phyloP scores from a whole-genome alignment of 1,140 invertebrate genomes.

The Drosophila athabasca region DNA sequence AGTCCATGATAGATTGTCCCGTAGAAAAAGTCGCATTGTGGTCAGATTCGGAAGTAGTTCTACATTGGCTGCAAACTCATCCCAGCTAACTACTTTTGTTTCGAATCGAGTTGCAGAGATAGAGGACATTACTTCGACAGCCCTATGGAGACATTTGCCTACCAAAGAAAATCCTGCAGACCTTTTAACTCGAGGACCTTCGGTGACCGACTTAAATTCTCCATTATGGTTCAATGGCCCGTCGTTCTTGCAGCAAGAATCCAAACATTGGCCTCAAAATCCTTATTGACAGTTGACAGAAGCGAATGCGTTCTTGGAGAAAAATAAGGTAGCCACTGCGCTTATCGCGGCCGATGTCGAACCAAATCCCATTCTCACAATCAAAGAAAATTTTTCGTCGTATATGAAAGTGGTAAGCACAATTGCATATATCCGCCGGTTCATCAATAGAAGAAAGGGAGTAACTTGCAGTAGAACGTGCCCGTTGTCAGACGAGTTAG shows the following conservation, averaged over 20 bases:
- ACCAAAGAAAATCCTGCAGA: conserved; percentile 4
- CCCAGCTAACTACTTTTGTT: conserved; percentile 1
- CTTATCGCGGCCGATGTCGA: background rate
- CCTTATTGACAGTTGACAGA: background rate
- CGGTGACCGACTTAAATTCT: too few relatives aligned
- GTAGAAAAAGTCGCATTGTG: too few relatives aligned
- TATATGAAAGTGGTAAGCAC: background rate
- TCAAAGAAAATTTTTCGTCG: background rate
- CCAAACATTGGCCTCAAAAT: background rate
- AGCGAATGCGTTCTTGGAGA: background rate
- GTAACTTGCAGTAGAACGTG: too few relatives aligned
- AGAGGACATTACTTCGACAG: conserved; percentile 1
- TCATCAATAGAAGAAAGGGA: background rate
- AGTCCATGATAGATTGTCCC: too few relatives aligned
- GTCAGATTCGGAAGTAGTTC: too few relatives aligned
- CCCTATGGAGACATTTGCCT: too few relatives aligned
- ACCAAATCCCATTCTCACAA: background rate
- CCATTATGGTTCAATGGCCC: background rate
- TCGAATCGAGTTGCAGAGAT: conserved; percentile 17
- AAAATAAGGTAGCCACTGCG: conserved; percentile 2
- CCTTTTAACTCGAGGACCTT: background rate
- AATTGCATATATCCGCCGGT: background rate
- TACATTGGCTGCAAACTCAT: too few relatives aligned
- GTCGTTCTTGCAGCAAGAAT: background rate
- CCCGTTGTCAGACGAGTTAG: too few relatives aligned